Evolutionary conservation across 1,140 invertebrate genomes (phyloP).

Genomic region (Zaprionus capensis): DNA sequence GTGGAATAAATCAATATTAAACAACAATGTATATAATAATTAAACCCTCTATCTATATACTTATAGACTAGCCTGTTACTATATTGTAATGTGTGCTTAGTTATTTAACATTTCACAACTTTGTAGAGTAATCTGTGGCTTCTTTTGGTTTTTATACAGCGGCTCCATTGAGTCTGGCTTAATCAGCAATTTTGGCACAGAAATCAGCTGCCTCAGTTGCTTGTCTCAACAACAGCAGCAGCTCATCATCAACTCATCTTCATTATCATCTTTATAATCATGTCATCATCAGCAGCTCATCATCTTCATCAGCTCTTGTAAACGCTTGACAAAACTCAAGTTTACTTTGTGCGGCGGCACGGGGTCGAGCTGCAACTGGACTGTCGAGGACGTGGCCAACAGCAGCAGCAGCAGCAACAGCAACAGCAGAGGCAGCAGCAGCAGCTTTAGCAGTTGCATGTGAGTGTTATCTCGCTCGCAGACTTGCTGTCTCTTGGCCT

Average conservation of each 20-base stretch:
- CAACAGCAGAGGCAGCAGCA: neutral
- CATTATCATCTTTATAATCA: neutral
- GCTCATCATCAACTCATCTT: slow-evolving; percentile 23
- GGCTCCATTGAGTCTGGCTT: slow-evolving; percentile 14
- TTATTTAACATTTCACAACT: neutral
- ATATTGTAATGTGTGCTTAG: neutral
- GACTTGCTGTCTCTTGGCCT: slow-evolving; percentile 18
- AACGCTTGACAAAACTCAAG: slow-evolving; percentile 32
- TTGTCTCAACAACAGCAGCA: neutral
- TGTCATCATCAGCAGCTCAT: slow-evolving; percentile 1
- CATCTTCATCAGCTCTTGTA: slow-evolving; percentile 27
- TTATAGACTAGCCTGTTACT: no score
- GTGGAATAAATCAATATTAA: neutral
- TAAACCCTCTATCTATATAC: neutral
- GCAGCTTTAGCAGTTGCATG: slow-evolving; percentile 1
- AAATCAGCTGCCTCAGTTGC: slow-evolving; percentile 25
- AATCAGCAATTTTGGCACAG: slow-evolving; percentile 38
- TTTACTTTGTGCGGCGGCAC: slow-evolving; percentile 7
- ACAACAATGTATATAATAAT: neutral
- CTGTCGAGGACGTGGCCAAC: neutral
- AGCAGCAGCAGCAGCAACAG: neutral
- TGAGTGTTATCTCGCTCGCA: slow-evolving; percentile 2
- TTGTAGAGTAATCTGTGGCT: neutral
- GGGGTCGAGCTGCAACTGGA: neutral
- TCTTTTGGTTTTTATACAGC: neutral